A percentile compares a stretch with the other conserved stretches of the same genome.
Evolutionary conservation across 92 coral and sea anemone species (phyloP).

Genomic region (Paramuricea clavata): DNA sequence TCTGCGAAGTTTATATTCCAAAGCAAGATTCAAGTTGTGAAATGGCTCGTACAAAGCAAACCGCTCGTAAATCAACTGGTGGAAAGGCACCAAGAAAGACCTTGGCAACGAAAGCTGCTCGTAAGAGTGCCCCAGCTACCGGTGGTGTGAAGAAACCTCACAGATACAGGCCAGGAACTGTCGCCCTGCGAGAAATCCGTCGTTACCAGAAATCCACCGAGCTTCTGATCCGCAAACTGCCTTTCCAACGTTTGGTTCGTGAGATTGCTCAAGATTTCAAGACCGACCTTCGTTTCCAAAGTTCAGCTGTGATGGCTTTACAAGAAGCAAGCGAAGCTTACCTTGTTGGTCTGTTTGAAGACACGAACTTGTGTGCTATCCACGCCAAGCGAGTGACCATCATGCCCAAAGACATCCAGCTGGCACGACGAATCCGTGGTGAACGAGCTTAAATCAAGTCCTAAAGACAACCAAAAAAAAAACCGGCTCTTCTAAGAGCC

Average conservation of each 20-base stretch:
- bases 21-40: background rate
- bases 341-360: constrained; percentile 97
- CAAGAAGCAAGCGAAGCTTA: constrained; percentile 97
- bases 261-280: constrained; percentile 97
- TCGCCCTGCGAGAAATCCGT: constrained; percentile 98
- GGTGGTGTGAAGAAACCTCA: constrained; percentile 98
- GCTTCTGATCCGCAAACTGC: constrained; percentile 96
- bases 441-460: constrained; percentile 58
- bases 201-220: constrained; percentile 97
- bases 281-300: constrained; percentile 95
- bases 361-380: constrained; percentile 97
- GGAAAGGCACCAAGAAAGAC: constrained; percentile 98
- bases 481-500: constrained; percentile 46
- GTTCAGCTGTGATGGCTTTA: constrained; percentile 95
- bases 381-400: constrained; percentile 99
- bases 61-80: constrained; percentile 96
- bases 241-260: constrained; percentile 95
- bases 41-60: constrained; percentile 97
- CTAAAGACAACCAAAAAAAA: background rate
- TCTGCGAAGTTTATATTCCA: background rate
- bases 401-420: constrained; percentile 99
- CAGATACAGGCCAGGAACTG: constrained; percentile 99
- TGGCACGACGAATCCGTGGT: constrained; percentile 97
- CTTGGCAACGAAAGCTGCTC: constrained; percentile 97
- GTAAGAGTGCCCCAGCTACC: constrained; percentile 99